Conservation (phyloP, 2,113 vertebrate species). For the Orthochromis indermauri region DNA sequence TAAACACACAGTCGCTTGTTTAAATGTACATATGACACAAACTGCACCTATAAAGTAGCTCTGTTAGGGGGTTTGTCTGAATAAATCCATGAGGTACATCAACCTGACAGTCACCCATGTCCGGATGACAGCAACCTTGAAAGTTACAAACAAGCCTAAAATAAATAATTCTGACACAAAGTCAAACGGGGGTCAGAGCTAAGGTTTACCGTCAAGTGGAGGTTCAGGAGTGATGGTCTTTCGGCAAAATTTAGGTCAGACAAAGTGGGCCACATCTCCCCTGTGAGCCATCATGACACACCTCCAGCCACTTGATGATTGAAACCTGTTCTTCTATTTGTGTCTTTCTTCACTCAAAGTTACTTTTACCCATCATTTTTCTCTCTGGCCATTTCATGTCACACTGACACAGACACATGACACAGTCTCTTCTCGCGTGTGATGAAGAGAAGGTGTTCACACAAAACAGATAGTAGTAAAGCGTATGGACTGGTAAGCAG, state of each 20-base stretch:
- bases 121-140: not conserved
- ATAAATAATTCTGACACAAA: not conserved
- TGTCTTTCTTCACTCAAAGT: not conserved
- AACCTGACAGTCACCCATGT: too few relatives aligned
- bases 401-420: not conserved
- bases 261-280: conserved; percentile 18
- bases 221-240: not conserved
- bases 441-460: not conserved
- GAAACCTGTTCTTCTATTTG: not conserved
- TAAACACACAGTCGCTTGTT: fast-evolving
- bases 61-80: not conserved
- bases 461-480: not conserved
- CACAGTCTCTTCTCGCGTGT: not conserved
- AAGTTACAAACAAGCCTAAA: not conserved
- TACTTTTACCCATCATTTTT: not conserved
- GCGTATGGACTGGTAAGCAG: not conserved
- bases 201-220: conserved; percentile 23
- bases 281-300: not conserved
- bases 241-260: conserved; percentile 12
- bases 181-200: not conserved
- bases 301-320: not conserved
- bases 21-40: not conserved
- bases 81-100: not conserved
- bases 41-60: not conserved
- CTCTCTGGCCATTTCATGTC: not conserved